These are phyloP conservation scores for Morpho helenor DNA, from an alignment of 2,888 invertebrate species.

Conservation along the genomic window DNA sequence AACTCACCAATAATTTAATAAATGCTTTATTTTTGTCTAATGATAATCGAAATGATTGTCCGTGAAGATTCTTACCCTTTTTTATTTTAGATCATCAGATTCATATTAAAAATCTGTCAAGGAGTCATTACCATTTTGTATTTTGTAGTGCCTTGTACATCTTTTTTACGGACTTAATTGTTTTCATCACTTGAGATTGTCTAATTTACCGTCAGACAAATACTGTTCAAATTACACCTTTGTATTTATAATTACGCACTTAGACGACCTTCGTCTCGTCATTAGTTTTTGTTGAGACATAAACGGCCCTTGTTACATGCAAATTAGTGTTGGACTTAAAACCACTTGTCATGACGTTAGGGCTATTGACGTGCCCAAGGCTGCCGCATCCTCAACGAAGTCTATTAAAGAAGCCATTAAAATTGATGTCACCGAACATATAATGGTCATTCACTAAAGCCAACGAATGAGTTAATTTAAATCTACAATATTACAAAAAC, in stretches of 20 bases:
- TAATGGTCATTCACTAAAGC: conserved; percentile 5
- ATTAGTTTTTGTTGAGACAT: conserved; percentile 36
- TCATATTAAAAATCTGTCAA: too few relatives aligned
- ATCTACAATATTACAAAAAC: neutral
- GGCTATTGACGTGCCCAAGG: conserved; percentile 16
- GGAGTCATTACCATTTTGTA: conserved; percentile 1
- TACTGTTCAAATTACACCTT: conserved; percentile 12
- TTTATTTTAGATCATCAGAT: too few relatives aligned
- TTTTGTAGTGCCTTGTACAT: conserved; percentile 7
- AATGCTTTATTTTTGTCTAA: too few relatives aligned
- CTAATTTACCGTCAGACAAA: conserved; percentile 2
- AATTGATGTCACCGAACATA: conserved; percentile 13
- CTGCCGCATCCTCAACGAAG: conserved; percentile 13
- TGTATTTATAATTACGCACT: conserved; percentile 40
- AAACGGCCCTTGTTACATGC: conserved; percentile 44
- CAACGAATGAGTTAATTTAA: conserved; percentile 3
- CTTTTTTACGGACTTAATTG: neutral
- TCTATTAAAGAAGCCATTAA: conserved; percentile 16
- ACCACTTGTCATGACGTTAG: conserved; percentile 16
- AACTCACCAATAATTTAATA: too few relatives aligned
- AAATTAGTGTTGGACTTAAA: conserved; percentile 38
- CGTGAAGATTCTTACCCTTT: too few relatives aligned
- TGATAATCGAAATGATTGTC: too few relatives aligned
- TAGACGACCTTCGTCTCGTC: conserved; percentile 43
- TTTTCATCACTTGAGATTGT: too few relatives aligned